A percentile compares a stretch with the other conserved stretches of the same genome.
Conservation (phyloP, 1,140 invertebrate genomes). For the Nasonia giraulti region DNA sequence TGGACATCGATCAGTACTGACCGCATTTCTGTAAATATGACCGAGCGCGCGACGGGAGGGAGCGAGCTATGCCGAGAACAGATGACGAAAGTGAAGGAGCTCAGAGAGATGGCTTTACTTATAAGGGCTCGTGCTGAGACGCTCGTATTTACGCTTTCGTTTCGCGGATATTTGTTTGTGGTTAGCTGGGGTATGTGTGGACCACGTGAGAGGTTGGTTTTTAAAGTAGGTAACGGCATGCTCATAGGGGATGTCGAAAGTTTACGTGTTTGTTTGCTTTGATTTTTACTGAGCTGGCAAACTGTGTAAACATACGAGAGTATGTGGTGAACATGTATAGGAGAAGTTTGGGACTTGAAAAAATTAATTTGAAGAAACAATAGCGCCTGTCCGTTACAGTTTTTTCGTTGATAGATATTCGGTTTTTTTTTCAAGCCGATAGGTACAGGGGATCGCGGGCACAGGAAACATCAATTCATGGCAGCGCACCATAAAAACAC, state of each 20-base stretch:
- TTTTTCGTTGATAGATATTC: neutral
- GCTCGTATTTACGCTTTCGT: slow-evolving; percentile 42
- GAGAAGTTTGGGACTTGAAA: neutral
- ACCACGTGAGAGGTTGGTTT: neutral
- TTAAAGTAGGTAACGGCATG: neutral
- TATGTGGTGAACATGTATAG: too few species aligned
- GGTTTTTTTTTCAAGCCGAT: neutral
- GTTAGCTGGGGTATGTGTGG: neutral
- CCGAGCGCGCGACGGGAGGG: slow-evolving; percentile 19
- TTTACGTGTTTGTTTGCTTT: neutral
- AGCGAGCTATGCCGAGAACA: neutral
- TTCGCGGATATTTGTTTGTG: slow-evolving; percentile 33
- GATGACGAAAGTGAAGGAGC: neutral
- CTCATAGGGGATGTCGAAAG: neutral
- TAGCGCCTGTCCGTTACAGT: neutral
- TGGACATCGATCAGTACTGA: slow-evolving; percentile 27
- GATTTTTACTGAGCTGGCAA: neutral
- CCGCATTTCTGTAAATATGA: slow-evolving; percentile 35
- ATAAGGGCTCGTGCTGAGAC: neutral
- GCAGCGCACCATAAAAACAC: slow-evolving; percentile 2
- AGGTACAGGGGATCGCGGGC: too few species aligned
- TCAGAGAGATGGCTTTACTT: neutral
- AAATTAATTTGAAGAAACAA: neutral
- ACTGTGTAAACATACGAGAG: too few species aligned
- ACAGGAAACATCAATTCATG: neutral